Base-by-base conservation (phyloP, 2,113 vertebrate species). In the Myiozetetes cayanensis region DNA sequence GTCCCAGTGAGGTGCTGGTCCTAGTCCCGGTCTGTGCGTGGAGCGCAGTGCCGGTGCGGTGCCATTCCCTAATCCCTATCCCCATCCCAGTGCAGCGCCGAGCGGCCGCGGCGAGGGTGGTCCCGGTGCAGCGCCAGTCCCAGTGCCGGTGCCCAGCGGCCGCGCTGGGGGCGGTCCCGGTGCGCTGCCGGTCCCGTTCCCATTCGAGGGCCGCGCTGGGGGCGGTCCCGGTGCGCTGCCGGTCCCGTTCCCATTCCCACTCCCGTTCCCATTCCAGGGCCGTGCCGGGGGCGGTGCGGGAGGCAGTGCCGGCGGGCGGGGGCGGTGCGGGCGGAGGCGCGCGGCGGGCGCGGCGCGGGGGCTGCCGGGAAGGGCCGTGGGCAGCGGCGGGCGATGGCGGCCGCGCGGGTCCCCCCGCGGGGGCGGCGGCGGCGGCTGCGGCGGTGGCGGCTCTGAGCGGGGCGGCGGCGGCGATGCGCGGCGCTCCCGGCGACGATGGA, bases 401-500 rank as follows among this genome's bases (percentile, higher is more conserved):
- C 39, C 39, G 39, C 39, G 39, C 78, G 84, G 82, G 63, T 28
- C 88, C 89, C 44, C 82, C 66, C 56, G 84, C 77, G 53, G 74
- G 58, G 41, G 41, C 41, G 41, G 41, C 41, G 81, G 39, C 70
- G 93, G 50, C 46, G 90, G 86, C 52, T 92, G 88, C 58, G 86
- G 84, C 52, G 67, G 83, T 62, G n/a, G 87, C 81, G 49, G 79
- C 71, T 71, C 84, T 85, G 91, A 94, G 85, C 52, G 76, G 85
- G 66, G 78, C 49, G 75, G 93, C 65, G 90, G 90, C 66, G 97
- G 97, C 97, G 96, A 94, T 96, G 95, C 94, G 97, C 97, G 97
- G 86, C 92, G 93, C 76, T 96, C 91, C 95, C 95, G 96, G 95
- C 91, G 98, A 98, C 98, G 97, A 99, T 99, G 99, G 99, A 99